Evolutionary conservation across 1,140 invertebrate genomes (phyloP).

Genomic region (Arion vulgaris): DNA sequence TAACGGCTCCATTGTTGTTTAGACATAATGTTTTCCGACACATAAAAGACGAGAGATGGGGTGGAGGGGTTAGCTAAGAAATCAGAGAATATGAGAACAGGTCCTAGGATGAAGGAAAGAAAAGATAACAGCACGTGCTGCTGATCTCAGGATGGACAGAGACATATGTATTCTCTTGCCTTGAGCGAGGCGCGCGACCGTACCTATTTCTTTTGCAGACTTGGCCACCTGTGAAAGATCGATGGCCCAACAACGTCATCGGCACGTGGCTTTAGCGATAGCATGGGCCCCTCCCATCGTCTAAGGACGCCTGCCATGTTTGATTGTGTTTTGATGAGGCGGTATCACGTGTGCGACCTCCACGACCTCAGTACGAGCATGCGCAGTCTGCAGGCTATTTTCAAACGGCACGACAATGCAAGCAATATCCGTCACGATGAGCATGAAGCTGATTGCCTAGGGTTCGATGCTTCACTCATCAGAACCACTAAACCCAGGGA

Average conservation of each 20-base stretch:
- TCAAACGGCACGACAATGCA: conserved; percentile 6
- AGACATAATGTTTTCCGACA: too few relatives aligned
- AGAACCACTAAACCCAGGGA: not conserved
- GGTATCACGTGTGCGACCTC: conserved; percentile 31
- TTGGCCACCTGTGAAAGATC: conserved; percentile 37
- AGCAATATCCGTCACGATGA: conserved; percentile 24
- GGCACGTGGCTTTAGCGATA: conserved; percentile 30
- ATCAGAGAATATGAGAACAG: not conserved
- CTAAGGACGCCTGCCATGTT: conserved; percentile 6
- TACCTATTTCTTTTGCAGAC: not conserved
- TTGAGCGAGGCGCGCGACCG: not conserved
- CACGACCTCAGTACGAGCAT: not conserved
- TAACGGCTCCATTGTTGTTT: too few relatives aligned
- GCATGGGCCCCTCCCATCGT: conserved; percentile 14
- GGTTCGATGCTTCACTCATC: conserved; percentile 12
- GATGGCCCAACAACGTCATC: conserved; percentile 5
- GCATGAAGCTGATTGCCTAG: conserved; percentile 3
- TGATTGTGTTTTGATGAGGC: conserved; percentile 35
- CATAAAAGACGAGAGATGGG: too few relatives aligned
- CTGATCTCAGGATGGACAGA: not conserved
- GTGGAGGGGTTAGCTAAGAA: not conserved
- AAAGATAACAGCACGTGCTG: not conserved
- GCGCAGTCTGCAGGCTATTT: conserved; percentile 6
- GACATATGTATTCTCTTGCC: not conserved
- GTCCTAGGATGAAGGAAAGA: not conserved